Base-by-base conservation (phyloP, 2,888 invertebrate species). In the Tenthredo mesomela region DNA sequence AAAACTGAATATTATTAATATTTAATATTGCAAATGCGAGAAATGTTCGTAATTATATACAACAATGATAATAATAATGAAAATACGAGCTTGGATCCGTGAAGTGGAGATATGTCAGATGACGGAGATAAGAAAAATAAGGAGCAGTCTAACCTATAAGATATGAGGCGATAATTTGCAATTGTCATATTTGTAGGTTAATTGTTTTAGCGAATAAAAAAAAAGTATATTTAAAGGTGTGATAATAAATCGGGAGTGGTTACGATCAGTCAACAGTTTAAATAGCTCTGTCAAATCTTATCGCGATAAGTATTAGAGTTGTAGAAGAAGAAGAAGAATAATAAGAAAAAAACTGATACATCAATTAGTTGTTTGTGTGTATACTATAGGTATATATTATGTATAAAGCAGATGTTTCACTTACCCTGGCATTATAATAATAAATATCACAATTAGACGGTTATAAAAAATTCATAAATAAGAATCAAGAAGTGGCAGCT, bases 351-450 rank as follows among this genome's bases (percentile, higher is more conserved):
- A 29, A 29, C 29, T 6, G 29, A 25, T 29, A 40, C 18, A 40
- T 21, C n/a, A n/a, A 50, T 80, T 29, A 15, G 77, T 50, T n/a
- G 25, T 29, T 75, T n/a, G 10, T 15, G 7, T n/a, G 25, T n/a
- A 6, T 29, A n/a, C n/a, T n/a, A n/a, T n/a, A n/a, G n/a, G 25
- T 37, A 37, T 37, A 37, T 37, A 33, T 73, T 43, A 21, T 18
- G 29, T 21, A 67, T 82, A 47, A 80, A 37, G 58, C 29, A 85
- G 33, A 83, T n/a, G 67, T 50, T 50, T 67, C 47, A 78, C 88
- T 89, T 86, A 88, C 89, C 86, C 87, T 89, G 87, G 87, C 89
- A 89, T 89, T 88, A 89, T 89, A 87, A 85, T 87, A 84, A 85
- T 87, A 85, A 85, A 87, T 86, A 84, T 87, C 84, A 86, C 84